Percentiles rank a stretch among this genome's conserved stretches.
Evolutionary conservation across 2,113 vertebrate species (phyloP).

Genomic region (Gnathonemus echidnorhynchus): DNA sequence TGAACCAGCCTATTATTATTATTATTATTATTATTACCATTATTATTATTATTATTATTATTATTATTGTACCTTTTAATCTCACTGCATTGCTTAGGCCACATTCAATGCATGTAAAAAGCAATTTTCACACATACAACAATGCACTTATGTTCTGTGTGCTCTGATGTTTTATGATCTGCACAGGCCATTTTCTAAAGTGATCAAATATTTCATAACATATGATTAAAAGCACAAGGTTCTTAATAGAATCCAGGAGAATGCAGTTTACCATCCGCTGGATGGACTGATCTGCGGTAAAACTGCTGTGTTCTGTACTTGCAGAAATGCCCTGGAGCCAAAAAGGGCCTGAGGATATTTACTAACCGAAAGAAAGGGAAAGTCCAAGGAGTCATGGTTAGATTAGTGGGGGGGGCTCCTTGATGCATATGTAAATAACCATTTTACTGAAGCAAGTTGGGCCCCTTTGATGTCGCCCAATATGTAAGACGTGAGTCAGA

Average conservation of each 20-base stretch:
- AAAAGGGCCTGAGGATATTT: not conserved
- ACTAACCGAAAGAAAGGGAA: constrained; percentile 4
- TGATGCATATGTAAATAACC: constrained; percentile 1
- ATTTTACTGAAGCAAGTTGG: not conserved
- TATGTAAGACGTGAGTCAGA: not conserved
- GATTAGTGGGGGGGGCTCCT: not conserved
- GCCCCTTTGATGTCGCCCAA: not conserved
- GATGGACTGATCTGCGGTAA: not conserved
- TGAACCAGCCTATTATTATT: not conserved
- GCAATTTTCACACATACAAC: not conserved
- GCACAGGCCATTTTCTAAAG: not conserved
- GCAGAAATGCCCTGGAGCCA: not conserved
- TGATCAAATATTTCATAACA: not conserved
- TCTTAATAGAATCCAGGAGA: not conserved
- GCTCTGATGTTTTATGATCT: not conserved
- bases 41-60: not conserved
- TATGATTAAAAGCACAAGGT: not conserved
- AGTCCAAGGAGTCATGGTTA: not conserved
- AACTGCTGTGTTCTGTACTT: not conserved
- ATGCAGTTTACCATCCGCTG: not conserved
- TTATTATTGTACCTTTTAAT: not conserved
- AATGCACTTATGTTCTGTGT: not conserved
- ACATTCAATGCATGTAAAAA: not conserved
- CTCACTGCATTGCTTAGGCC: not conserved
- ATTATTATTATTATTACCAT: not conserved